Evolutionary conservation across 2,888 invertebrate species (phyloP), one percentile per base, ranked within the genome.

Genomic region (Melanophora roralis): DNA sequence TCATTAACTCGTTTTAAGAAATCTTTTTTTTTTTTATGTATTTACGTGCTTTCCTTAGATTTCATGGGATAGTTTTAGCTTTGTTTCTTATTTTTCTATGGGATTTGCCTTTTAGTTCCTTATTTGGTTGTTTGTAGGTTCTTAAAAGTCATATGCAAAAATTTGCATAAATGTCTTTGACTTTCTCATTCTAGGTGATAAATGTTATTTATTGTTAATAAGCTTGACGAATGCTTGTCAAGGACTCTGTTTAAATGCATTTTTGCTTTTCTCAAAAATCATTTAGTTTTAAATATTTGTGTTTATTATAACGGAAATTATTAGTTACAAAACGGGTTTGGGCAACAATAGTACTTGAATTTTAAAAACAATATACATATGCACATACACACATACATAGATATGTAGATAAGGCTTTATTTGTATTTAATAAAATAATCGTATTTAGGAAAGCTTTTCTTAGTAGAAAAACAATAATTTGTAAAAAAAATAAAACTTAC

Each of bases 201-300:
- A 81, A 81, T 78, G 74, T 68, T 78, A 75, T 74, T 78, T 71
- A 69, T 75, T 67, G 64, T 77, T 72, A 82, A 82, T 80, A 82
- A 68, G 78, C 78, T 75, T 82, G 82, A 82, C 82, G 78, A 82
- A 82, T 82, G 74, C 64, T 53, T 82, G 77, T 72, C 80, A 82
- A 82, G 80, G 80, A 82, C 80, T 75, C 40, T 68, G 53, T 75
- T 59, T n/a, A n/a, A 49, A 19, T 23, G 12, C 6, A n/a, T 6
- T 12, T 51, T 36, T 69, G 4, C n/a, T 21, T 40, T 51, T 16
- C 27, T 36, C 23, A 51, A 11, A 40, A 1, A 38, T 9, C 8
- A 34, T 65, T 49, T 49, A 38, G 34, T n/a, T 14, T 40, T 14
- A 21, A 21, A 34, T 27, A 21, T 23, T 12, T 16, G 43, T 16